Conservation (phyloP, 2,888 invertebrate species). For the Prosopocoilus inquinatus region DNA sequence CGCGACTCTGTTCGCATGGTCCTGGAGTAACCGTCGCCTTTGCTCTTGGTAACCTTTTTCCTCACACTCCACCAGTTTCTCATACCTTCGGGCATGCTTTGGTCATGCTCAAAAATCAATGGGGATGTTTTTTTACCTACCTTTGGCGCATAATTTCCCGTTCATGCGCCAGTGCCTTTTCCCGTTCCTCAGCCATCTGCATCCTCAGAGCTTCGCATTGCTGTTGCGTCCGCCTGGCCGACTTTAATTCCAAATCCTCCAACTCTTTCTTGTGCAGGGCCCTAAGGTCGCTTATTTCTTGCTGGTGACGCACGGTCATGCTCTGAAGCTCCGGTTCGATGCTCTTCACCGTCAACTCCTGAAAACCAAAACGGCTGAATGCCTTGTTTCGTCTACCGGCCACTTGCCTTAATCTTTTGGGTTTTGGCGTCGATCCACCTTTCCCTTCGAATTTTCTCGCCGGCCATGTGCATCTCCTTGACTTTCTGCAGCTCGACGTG, state of each 20-base stretch:
- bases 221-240: slow-evolving; percentile 61
- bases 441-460: slow-evolving; percentile 72
- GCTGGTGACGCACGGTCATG: slow-evolving; percentile 68
- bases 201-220: slow-evolving; percentile 61
- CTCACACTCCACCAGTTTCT: slow-evolving; percentile 57
- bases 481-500: slow-evolving; percentile 71
- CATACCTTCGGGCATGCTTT: slow-evolving; percentile 45
- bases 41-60: slow-evolving; percentile 58
- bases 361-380: not conserved
- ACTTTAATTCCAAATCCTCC: slow-evolving; percentile 61
- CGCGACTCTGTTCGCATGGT: slow-evolving; percentile 47
- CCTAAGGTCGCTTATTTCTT: slow-evolving; percentile 67
- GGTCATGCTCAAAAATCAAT: not conserved
- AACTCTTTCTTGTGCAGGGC: slow-evolving; percentile 66
- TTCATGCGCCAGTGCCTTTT: slow-evolving; percentile 61
- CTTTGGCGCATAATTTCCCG: slow-evolving; percentile 59
- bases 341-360: slow-evolving; percentile 84
- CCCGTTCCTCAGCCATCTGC: slow-evolving; percentile 62
- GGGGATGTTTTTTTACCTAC: slow-evolving; percentile 34
- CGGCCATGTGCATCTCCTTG: slow-evolving; percentile 73
- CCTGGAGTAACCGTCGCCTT: slow-evolving; percentile 52
- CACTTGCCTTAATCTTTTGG: slow-evolving; percentile 74
- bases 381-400: not conserved
- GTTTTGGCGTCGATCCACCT: slow-evolving; percentile 83
- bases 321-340: slow-evolving; percentile 80